Evolutionary conservation across 2,797 vertebrate genomes (phyloP), one percentile per base, ranked within the genome.

Genomic region (Clarias pachynema): DNA sequence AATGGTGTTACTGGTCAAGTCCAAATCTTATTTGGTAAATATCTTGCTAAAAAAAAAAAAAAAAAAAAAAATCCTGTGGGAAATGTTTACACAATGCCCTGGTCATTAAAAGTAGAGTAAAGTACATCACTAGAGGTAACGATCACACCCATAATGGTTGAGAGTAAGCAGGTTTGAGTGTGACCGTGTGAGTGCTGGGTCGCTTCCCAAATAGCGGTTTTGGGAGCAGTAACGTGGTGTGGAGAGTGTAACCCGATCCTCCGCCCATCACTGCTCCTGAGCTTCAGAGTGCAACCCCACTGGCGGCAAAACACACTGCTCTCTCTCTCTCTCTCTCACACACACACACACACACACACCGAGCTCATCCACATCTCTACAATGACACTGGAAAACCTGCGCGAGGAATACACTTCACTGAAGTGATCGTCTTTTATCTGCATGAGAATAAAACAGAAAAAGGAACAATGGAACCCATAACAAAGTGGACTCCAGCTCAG

Each of bases 401-500:
- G 0, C 4, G 34, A 81, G 74, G 65, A 75, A 60, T 16, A 80
- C 26, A 81, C 29, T 69, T 15, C 49, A 53, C 49, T 24, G 6
- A 44, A 79, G 77, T 80, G 77, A 62, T 53, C 57, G 37, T 6
- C 18, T 37, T n/a, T 66, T 77, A 15, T 9, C 9, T 73, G 22
- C 31, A 1, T n/a, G 59, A 82, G 49, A 6, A n/a, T n/a, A 24
- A 8, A 59, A n/a, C 86, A 87, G 44, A 31, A 15, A 57, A 40
- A 22, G 20, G 5, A 34, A 15, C 18, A 18, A 95, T 95, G 95
- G 94, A 95, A 81, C 81, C 94, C 2, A 92, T 95, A 77, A 93
- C 91, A 2, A 83, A 88, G 82, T 95, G 94, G 95, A 94, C 60
- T 10, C 86, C 93, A 69, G 91, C 90, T 60, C 93, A 94, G 89